Percentiles rank a stretch among this genome's conserved stretches.
Evolutionary conservation across 2,797 vertebrate species (phyloP).

Genomic region (Sebastes diploproa): DNA sequence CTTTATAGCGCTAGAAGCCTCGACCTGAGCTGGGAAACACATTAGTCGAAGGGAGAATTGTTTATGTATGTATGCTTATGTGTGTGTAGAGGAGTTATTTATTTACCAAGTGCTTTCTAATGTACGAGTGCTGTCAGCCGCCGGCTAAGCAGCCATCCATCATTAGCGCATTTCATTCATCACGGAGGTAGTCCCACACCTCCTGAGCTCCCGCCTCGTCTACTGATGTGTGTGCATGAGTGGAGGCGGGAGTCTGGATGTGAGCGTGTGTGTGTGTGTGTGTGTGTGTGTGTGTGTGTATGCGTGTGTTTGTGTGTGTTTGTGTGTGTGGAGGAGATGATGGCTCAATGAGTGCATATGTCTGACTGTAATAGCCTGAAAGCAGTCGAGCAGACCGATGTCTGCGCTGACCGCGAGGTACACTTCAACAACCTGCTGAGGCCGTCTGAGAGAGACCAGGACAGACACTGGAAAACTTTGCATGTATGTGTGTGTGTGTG

Average conservation of each 20-base stretch:
- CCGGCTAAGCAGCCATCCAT: slow-evolving; percentile 75
- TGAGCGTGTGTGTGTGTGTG: slow-evolving; percentile 12
- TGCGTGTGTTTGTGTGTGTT: neutral
- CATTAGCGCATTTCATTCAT: slow-evolving; percentile 75
- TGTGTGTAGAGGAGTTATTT: slow-evolving; percentile 65
- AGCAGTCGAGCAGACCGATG: slow-evolving; percentile 31
- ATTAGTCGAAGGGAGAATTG: slow-evolving; percentile 31
- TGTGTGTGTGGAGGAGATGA: slow-evolving; percentile 52
- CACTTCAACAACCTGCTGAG: slow-evolving; percentile 29
- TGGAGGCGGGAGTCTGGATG: slow-evolving; percentile 26
- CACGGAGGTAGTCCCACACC: slow-evolving; percentile 47
- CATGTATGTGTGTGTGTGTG: neutral
- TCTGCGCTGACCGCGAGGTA: slow-evolving; percentile 5
- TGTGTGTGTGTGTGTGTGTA: neutral
- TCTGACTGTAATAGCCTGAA: slow-evolving; percentile 58
- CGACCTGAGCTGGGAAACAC: slow-evolving; percentile 63
- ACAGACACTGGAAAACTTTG: neutral
- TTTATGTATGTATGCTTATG: slow-evolving; percentile 15
- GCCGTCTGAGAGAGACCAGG: slow-evolving; percentile 20
- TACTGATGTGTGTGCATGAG: slow-evolving; percentile 19
- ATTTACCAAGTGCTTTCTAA: slow-evolving; percentile 78
- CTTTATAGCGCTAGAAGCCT: slow-evolving; percentile 23
- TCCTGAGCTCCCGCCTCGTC: slow-evolving; percentile 26
- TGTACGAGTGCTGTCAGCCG: slow-evolving; percentile 72
- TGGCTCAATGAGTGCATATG: slow-evolving; percentile 70